These are phyloP conservation scores for Tarsius wallacei DNA, from an alignment of 2,797 vertebrate genomes.

Conservation along the genomic window DNA sequence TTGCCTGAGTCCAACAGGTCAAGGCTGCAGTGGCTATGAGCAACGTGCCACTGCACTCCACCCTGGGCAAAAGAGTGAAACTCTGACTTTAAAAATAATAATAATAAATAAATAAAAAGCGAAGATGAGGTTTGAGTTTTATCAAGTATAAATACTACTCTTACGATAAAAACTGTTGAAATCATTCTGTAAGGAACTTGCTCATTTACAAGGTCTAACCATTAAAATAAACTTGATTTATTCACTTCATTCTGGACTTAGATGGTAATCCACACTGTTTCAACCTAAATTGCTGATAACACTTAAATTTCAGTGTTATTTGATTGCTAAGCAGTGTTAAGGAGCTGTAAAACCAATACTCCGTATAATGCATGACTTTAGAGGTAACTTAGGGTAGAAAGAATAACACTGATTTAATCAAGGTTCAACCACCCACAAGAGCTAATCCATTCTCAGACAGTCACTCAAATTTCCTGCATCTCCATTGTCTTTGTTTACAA, in stretches of 20 bases:
- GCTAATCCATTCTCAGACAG: neutral
- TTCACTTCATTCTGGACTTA: constrained; percentile 37
- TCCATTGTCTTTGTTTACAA: neutral
- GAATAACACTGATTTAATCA: constrained; percentile 23
- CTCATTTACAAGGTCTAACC: neutral
- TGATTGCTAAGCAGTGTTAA: constrained; percentile 11
- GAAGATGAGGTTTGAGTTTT: neutral
- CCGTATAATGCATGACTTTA: neutral
- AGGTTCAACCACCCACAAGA: neutral
- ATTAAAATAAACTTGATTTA: constrained; percentile 59
- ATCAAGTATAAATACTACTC: neutral
- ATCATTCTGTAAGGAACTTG: constrained; percentile 5
- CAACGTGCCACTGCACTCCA: too few species aligned
- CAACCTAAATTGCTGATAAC: constrained; percentile 43
- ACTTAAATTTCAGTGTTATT: constrained; percentile 36
- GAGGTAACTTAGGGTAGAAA: neutral
- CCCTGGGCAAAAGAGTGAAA: too few species aligned
- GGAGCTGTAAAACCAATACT: constrained; percentile 32
- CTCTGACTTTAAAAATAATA: too few species aligned
- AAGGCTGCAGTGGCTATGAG: too few species aligned
- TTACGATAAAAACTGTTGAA: constrained; percentile 31
- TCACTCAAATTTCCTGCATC: neutral
- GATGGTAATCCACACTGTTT: constrained; percentile 9
- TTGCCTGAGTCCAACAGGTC: too few species aligned
- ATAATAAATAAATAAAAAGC: neutral